Evolutionary conservation across 1,140 invertebrate species (phyloP).

Genomic region (Onthophagus taurus): DNA sequence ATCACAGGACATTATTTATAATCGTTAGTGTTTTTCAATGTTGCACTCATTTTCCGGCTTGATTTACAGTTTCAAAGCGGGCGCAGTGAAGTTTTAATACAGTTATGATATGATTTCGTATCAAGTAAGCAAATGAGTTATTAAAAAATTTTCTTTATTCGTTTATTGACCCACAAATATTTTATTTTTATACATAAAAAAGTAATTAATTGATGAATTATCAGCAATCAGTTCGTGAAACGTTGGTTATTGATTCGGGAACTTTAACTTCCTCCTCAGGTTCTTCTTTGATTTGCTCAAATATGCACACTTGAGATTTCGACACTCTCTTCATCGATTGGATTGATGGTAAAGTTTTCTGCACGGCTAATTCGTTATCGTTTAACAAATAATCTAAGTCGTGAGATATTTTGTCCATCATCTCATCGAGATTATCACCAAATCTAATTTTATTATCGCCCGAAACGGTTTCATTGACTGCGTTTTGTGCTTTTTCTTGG

Average conservation of each 20-base stretch:
- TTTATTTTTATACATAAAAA: too few relatives aligned
- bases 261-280: conserved; percentile 9
- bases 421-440: conserved; percentile 30
- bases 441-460: neutral
- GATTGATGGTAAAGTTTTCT: neutral
- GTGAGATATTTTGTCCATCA: conserved; percentile 33
- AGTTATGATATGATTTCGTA: too few relatives aligned
- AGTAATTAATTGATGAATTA: too few relatives aligned
- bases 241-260: conserved; percentile 10
- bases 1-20: too few relatives aligned
- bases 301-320: conserved; percentile 9
- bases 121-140: too few relatives aligned
- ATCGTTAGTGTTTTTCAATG: too few relatives aligned
- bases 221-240: conserved; percentile 8
- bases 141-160: too few relatives aligned
- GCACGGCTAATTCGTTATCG: conserved; percentile 5
- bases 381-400: conserved; percentile 34
- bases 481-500: conserved; percentile 19
- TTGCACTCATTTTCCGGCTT: too few relatives aligned
- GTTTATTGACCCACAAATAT: too few relatives aligned
- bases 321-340: neutral
- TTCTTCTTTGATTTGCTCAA: conserved; percentile 8
- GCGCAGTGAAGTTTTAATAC: too few relatives aligned
- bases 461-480: neutral
- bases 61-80: too few relatives aligned